Evolutionary conservation across 1,140 invertebrate genomes (phyloP), one percentile per base, ranked within the genome.

Genomic region (Marisa cornuarietis): DNA sequence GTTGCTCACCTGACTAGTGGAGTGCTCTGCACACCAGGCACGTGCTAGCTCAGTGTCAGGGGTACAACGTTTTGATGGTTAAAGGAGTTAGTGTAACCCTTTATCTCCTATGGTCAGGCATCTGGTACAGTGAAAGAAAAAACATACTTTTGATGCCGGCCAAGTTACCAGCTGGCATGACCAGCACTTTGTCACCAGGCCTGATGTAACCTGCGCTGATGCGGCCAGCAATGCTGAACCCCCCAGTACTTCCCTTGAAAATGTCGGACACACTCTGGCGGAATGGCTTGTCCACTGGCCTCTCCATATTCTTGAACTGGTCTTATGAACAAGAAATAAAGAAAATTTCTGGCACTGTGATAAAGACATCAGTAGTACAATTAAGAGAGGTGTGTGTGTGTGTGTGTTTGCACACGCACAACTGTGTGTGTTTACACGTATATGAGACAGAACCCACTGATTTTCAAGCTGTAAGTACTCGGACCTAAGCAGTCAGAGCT

Each of bases 121-220:
- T 58, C 54, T 18, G 54, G 54, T 58, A 24, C 31, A 63, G 11
- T n/a, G 0, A 22, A 22, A 20, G 3, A 31, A 26, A 2, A 73
- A 18, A 73, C 82, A 74, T 83, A 90, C 90, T 84, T 88, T 91
- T 91, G 31, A 91, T 85, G 49, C 79, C 83, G n/a, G 87, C 88
- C n/a, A 77, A 63, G 73, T 88, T 87, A 22, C 85, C 88, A 76
- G 93, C 94, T 16, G 98, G 98, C 92, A 97, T 94, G 16, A 99
- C 93, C 42, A 97, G 87, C 2, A 99, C 93, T 91, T 95, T 96
- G 86, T 99, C 98, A 62, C 96, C 95, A 63, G 94, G 90, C 84
- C 95, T 94, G 0, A 99, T 89, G 86, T 94, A 93, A 13, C 98
- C 98, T 69, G 96, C 96, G 92, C 99, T 97, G 76, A 99, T 93